Evolutionary conservation across 1,140 invertebrate species (phyloP).

Genomic region (Chrysomallon squamiferum): DNA sequence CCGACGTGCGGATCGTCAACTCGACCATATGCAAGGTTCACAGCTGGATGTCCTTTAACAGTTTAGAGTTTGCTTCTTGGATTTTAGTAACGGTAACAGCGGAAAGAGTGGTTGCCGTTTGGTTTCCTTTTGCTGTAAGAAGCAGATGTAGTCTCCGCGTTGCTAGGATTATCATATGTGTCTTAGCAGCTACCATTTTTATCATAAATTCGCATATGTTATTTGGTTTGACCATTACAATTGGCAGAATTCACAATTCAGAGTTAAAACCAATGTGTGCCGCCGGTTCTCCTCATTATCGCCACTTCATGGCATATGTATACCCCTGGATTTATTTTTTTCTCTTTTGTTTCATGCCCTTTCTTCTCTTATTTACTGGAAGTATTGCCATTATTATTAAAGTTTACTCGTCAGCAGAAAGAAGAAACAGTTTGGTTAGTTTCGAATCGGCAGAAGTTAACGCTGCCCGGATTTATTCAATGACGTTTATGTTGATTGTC

Average conservation of each 20-base stretch:
- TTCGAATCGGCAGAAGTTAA: neutral
- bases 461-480: conserved; percentile 19
- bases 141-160: conserved; percentile 17
- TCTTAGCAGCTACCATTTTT: conserved; percentile 13
- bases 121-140: conserved; percentile 28
- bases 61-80: conserved; percentile 39
- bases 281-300: conserved; percentile 13
- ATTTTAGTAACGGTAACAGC: conserved; percentile 41
- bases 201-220: conserved; percentile 34
- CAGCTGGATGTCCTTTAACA: conserved; percentile 28
- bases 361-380: conserved; percentile 26
- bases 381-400: conserved; percentile 33
- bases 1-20: conserved; percentile 24
- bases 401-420: neutral
- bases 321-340: conserved; percentile 44
- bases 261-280: neutral
- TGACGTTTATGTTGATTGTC: conserved; percentile 29
- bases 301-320: conserved; percentile 13
- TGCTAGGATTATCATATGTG: conserved; percentile 12
- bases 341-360: conserved; percentile 31
- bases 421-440: too few species aligned
- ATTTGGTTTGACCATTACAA: conserved; percentile 15
- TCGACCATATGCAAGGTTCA: conserved; percentile 30
- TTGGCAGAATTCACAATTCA: neutral
- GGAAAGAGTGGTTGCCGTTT: conserved; percentile 39